Base-by-base conservation (phyloP, 2,888 invertebrate species). In the Baronia brevicornis region DNA sequence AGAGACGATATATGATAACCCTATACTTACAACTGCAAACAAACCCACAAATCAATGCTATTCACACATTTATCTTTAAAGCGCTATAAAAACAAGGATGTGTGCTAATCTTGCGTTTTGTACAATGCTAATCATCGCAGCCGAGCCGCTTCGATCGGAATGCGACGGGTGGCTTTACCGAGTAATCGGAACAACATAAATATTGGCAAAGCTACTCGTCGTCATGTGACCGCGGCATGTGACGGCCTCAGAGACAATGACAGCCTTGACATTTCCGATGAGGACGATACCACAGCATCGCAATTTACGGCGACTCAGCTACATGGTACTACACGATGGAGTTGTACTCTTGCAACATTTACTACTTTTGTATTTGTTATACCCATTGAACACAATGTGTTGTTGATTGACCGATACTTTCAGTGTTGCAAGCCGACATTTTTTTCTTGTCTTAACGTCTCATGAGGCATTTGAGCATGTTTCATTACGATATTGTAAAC, bases 191-290 rank as follows among this genome's bases (percentile, higher is more conserved):
- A 43, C 37, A 40, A 41, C 39, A 49, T 51, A 44, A 51, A 50
- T 45, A 53, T 48, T 48, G 33, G 43, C 41, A 35, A 36, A 44
- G 41, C 42, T 32, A 28, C 26, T 32, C 31, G 31, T 37, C 23
- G 34, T 55, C 62, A 59, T 56, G 57, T 54, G 63, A 60, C 51
- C 53, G 38, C 20, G 41, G 51, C 51, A 52, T 48, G 48, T 48
- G 52, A 51, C 44, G 29, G n/a, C 33, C 32, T 31, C 25, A 24
- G 31, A 40, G 40, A 54, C 54, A 52, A 54, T 48, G 38, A 30
- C 42, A 54, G 47, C 66, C 66, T 66, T 66, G 66, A 64, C 66
- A 64, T 66, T 64, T 64, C 29, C 36, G 44, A 39, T 35, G 54
- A 55, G 53, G 55, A 54, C 47, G 52, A 30, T 36, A 36, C 36